Evolutionary conservation across 1,140 invertebrate genomes (phyloP).

Genomic region (Drosophila obscura): DNA sequence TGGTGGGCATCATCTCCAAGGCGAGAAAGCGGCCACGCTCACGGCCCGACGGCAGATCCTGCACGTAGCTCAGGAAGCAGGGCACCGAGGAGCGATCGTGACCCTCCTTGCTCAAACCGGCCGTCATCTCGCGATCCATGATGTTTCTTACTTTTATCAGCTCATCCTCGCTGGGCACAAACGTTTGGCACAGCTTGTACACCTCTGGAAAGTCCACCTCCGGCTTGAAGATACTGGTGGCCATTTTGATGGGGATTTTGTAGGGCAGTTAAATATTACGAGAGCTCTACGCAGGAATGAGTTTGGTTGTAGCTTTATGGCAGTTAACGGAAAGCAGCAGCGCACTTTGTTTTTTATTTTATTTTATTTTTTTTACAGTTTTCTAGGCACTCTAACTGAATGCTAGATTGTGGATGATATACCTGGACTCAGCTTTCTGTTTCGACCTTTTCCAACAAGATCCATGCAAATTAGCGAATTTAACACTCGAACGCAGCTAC

Average conservation of each 20-base stretch:
- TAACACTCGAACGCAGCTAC: too few species aligned
- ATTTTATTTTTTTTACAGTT: conserved; percentile 64
- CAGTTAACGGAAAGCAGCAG: too few species aligned
- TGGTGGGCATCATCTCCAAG: conserved; percentile 98
- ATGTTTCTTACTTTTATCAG: conserved; percentile 25
- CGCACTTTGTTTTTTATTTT: conserved; percentile 88
- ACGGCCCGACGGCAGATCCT: conserved; percentile 96
- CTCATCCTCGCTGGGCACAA: conserved; percentile 22
- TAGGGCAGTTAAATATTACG: conserved; percentile 3
- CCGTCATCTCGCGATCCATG: conserved; percentile 86
- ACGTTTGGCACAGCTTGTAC: conserved; percentile 47
- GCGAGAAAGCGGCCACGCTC: conserved; percentile 98
- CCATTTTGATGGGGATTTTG: not conserved
- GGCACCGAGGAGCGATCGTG: conserved; percentile 92
- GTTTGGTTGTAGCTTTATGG: too few species aligned
- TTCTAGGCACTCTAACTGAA: too few species aligned
- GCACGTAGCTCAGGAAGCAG: conserved; percentile 97
- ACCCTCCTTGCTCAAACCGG: conserved; percentile 90
- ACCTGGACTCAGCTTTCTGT: too few species aligned
- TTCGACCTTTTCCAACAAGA: too few species aligned
- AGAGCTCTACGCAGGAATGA: conserved; percentile 84
- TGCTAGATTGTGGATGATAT: too few species aligned
- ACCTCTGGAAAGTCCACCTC: conserved; percentile 57
- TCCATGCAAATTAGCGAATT: too few species aligned
- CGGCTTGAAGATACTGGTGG: conserved; percentile 9